Base-by-base conservation (phyloP, 2,797 vertebrate genomes). In the Ctenosaura bakeri region DNA sequence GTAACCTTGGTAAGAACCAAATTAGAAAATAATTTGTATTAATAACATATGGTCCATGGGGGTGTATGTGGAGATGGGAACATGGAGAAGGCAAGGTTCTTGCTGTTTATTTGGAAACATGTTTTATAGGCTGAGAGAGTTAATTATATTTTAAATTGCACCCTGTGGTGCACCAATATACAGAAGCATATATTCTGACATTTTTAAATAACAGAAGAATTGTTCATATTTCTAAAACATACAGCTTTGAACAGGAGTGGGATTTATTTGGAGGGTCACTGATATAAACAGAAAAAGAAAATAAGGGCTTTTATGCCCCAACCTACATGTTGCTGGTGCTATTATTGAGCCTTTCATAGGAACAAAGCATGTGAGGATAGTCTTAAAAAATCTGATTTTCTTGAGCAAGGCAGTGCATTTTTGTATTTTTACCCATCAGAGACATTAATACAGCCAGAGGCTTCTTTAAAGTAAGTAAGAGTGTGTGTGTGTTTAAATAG, bases 141-240 rank as follows among this genome's bases (percentile, higher is more conserved):
- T 86, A 86, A 86, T 90, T 86, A 74, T 77, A 86, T 86, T 90
- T 26, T 86, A 90, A 90, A 80, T 86, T 85, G 69, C 29, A 85
- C 76, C 89, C 76, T 80, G 62, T 85, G 62, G 76, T 90, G 50
- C 35, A 74, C 52, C 38, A 73, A 56, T 74, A 62, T 32, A 46
- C 69, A 24, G 78, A 22, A 74, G 78, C 79, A 42, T 74, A 88
- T 88, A 83, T 86, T 74, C 76, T 81, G 84, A 12, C 20, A 86
- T 90, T 90, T 86, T 81, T 74, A 81, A 83, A 74, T 83, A 88
- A 86, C 50, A 50, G 79, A 90, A 14, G 38, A 90, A 86, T 73
- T 35, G 80, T 56, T 73, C 66, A 81, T 12, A 7, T 86, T 46
- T 56, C 50, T 88, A 82, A 86, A 81, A 85, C 32, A 24, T 29